phyloP scores from a whole-genome alignment of 1,140 invertebrate genomes.

The Agrypnia vestita region DNA sequence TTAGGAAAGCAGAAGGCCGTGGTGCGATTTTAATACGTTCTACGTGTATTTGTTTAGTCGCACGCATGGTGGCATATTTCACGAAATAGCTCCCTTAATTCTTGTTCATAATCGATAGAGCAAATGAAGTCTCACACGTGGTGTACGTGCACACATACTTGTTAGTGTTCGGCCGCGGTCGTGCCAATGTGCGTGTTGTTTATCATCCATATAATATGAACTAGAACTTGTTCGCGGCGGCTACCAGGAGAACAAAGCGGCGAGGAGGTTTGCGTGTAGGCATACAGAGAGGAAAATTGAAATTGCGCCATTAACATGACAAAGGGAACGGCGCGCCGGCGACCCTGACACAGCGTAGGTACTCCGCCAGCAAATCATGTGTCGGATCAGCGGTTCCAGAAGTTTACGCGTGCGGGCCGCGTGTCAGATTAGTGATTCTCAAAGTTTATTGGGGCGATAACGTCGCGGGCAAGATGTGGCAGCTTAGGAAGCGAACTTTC shows the following conservation, averaged over 20 bases:
- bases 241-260: constrained; percentile 41
- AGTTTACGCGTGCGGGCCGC: constrained; percentile 31
- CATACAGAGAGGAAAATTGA: constrained; percentile 51
- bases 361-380: constrained; percentile 24
- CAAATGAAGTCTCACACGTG: constrained; percentile 11
- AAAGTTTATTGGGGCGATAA: constrained; percentile 28
- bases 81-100: constrained; percentile 1
- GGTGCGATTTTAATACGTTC: too few relatives aligned
- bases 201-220: constrained; percentile 21
- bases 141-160: not conserved
- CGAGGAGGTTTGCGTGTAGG: constrained; percentile 37
- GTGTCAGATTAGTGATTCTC: constrained; percentile 33
- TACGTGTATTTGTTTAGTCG: not conserved
- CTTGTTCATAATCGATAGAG: not conserved
- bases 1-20: too few relatives aligned
- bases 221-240: not conserved
- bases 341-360: constrained; percentile 32
- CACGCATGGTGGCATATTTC: not conserved
- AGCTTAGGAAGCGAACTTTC: not conserved
- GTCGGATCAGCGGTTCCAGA: constrained; percentile 32
- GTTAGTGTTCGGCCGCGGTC: not conserved
- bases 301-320: constrained; percentile 58
- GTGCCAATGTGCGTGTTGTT: constrained; percentile 25
- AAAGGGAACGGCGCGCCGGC: constrained; percentile 46
- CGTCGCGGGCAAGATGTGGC: constrained; percentile 20